These are phyloP conservation scores for Parnassius orleans DNA, from an alignment of 2,888 invertebrate species.

Conservation along the genomic window DNA sequence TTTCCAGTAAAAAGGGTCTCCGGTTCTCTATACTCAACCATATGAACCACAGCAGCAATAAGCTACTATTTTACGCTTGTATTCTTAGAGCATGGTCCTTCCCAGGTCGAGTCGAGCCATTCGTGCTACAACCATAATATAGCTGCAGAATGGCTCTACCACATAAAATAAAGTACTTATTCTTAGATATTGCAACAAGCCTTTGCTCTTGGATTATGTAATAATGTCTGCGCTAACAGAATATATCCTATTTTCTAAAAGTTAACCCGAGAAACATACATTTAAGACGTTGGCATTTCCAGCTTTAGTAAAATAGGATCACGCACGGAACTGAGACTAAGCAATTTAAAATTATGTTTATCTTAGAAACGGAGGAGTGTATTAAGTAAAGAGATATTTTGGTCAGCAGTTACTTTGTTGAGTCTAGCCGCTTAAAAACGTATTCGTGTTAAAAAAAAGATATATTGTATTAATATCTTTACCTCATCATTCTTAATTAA, in stretches of 20 bases:
- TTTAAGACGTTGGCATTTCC: constrained; percentile 9
- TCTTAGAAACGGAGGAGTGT: background rate
- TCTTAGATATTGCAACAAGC: background rate
- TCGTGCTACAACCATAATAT: no score
- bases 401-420: background rate
- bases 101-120: no score
- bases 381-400: background rate
- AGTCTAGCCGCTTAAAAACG: background rate
- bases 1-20: no score
- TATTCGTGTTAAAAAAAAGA: background rate
- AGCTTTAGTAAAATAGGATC: constrained; percentile 10
- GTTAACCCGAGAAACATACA: constrained; percentile 12
- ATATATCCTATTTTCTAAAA: constrained; percentile 7
- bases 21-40: no score
- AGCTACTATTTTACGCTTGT: no score
- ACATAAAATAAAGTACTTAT: background rate
- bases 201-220: background rate
- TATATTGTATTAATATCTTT: no score
- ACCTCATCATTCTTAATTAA: no score
- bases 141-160: no score
- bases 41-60: no score
- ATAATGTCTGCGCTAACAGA: background rate
- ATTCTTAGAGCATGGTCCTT: no score
- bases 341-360: constrained; percentile 15
- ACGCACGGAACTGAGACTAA: constrained; percentile 4